These are phyloP conservation scores for Coleophora deauratella DNA, from an alignment of 2,888 invertebrate species.

Conservation along the genomic window DNA sequence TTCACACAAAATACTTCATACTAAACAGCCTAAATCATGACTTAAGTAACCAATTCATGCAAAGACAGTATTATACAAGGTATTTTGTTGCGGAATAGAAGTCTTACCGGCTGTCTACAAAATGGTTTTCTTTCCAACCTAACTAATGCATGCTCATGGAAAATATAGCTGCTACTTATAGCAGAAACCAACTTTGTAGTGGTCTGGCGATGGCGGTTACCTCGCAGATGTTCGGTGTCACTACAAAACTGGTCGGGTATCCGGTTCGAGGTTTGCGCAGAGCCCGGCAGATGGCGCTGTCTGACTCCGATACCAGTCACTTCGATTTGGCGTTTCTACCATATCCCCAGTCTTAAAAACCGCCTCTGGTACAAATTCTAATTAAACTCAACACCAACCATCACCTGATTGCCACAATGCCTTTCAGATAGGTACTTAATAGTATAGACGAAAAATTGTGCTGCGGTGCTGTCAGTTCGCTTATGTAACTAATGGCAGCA, in stretches of 20 bases:
- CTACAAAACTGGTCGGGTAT: conserved; percentile 67
- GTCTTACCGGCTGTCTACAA: too few relatives aligned
- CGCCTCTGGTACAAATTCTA: too few relatives aligned
- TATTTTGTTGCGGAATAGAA: too few relatives aligned
- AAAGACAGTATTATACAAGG: too few relatives aligned
- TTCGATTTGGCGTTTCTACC: conserved; percentile 8
- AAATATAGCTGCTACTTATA: too few relatives aligned
- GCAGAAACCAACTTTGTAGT: conserved; percentile 15
- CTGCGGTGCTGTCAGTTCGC: conserved; percentile 40
- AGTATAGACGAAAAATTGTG: conserved; percentile 43
- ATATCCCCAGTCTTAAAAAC: background rate
- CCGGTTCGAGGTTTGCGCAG: conserved; percentile 43
- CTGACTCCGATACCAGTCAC: background rate
- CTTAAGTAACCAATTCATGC: too few relatives aligned
- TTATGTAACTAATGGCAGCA: conserved; percentile 65
- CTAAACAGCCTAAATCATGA: too few relatives aligned
- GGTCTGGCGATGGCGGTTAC: conserved; percentile 30
- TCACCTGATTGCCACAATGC: background rate
- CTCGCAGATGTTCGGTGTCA: conserved; percentile 65
- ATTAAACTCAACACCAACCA: too few relatives aligned
- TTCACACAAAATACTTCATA: too few relatives aligned
- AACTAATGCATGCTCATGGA: too few relatives aligned
- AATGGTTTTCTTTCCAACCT: too few relatives aligned
- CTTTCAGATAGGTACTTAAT: conserved; percentile 4
- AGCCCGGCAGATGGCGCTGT: conserved; percentile 60